phyloP scores from a whole-genome alignment of 2,888 invertebrate genomes.

The Synergus laeviventris region DNA sequence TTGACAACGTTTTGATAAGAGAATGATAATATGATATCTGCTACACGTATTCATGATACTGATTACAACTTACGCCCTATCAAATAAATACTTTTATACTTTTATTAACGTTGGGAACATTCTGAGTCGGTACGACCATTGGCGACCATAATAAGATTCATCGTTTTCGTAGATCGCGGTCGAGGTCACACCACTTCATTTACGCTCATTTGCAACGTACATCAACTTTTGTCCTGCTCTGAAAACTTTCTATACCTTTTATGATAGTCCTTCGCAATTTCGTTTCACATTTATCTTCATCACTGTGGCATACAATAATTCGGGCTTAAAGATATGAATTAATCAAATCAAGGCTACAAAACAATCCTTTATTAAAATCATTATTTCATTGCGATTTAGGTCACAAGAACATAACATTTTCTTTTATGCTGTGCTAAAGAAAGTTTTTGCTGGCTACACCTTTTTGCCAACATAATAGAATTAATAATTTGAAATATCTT shows the following conservation, averaged over 20 bases:
- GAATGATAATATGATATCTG: slow-evolving; percentile 7
- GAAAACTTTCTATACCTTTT: slow-evolving; percentile 5
- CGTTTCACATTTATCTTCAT: not conserved
- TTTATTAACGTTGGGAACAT: not conserved
- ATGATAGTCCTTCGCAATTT: slow-evolving; percentile 4
- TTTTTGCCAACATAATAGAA: no score
- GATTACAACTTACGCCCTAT: slow-evolving; percentile 4
- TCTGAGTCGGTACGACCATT: not conserved
- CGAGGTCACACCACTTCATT: slow-evolving; percentile 1
- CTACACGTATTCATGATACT: not conserved
- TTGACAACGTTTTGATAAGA: slow-evolving; percentile 9
- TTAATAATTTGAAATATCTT: no score
- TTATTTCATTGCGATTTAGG: no score
- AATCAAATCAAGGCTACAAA: not conserved
- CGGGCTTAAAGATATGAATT: not conserved
- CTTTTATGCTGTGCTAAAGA: no score
- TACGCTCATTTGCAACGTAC: not conserved
- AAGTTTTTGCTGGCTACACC: no score
- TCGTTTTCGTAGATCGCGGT: slow-evolving; percentile 9
- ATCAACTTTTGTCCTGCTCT: not conserved
- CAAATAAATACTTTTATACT: not conserved
- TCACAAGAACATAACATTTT: no score
- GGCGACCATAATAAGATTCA: slow-evolving; percentile 4
- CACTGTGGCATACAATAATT: not conserved
- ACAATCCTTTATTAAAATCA: no score